A percentile compares a stretch with the other conserved stretches of the same genome.
phyloP scores from a whole-genome alignment of 2,888 invertebrate genomes.

The Megastigmus dorsalis region DNA sequence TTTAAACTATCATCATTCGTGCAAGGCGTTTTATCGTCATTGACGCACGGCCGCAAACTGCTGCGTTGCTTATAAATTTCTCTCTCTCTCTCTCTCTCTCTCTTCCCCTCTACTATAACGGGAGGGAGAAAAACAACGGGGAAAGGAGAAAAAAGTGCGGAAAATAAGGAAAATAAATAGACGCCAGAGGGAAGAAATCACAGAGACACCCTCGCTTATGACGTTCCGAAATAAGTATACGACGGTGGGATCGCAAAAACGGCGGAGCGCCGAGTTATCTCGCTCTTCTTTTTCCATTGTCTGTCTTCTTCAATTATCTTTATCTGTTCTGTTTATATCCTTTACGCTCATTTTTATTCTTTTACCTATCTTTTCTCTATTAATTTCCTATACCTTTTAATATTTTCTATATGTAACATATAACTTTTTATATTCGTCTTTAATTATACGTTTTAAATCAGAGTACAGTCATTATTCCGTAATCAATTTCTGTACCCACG shows the following conservation, averaged over 20 bases:
- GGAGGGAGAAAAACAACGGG: conserved; percentile 32
- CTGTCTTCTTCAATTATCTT: conserved; percentile 44
- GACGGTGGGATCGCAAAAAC: conserved; percentile 33
- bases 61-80: conserved; percentile 33
- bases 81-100: neutral
- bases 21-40: conserved; percentile 56
- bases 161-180: conserved; percentile 54
- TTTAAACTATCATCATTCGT: conserved; percentile 52
- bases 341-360: neutral
- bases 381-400: neutral
- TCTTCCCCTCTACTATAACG: neutral
- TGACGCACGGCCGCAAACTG: conserved; percentile 49
- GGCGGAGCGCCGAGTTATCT: conserved; percentile 32
- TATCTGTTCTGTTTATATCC: neutral
- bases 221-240: conserved; percentile 48
- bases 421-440: neutral
- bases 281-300: conserved; percentile 28
- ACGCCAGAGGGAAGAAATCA: conserved; percentile 48
- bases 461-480: no score
- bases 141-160: conserved; percentile 39
- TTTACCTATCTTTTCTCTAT: neutral
- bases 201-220: conserved; percentile 43
- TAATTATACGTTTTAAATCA: neutral
- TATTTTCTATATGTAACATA: neutral
- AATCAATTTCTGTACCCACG: no score